These are phyloP conservation scores for Pammene fasciana DNA, from an alignment of 2,888 invertebrate species.

Conservation along the genomic window DNA sequence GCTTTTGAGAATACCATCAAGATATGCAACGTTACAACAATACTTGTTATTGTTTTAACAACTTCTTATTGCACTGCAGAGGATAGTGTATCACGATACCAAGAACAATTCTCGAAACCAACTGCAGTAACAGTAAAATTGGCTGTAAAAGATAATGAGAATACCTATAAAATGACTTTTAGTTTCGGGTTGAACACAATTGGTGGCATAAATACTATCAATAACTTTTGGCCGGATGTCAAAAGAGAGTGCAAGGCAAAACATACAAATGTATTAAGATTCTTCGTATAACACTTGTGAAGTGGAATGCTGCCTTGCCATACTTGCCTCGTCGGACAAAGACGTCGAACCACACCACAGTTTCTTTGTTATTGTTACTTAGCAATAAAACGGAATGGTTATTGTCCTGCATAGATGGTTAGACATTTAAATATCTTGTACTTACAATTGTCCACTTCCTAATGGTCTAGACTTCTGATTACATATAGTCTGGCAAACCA, in stretches of 20 bases:
- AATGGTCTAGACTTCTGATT: conserved; percentile 11
- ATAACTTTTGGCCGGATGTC: conserved; percentile 21
- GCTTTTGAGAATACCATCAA: conserved; percentile 9
- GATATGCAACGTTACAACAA: conserved; percentile 1
- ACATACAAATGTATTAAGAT: conserved; percentile 10
- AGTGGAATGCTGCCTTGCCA: conserved; percentile 33
- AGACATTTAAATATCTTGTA: conserved; percentile 30
- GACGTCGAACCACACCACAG: conserved; percentile 49
- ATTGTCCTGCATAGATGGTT: conserved; percentile 46
- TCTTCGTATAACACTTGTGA: conserved; percentile 23
- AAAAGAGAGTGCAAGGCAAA: conserved; percentile 25
- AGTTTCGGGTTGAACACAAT: conserved; percentile 4
- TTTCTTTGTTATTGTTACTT: conserved; percentile 60
- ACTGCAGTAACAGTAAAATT: conserved; percentile 15
- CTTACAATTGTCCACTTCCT: conserved; percentile 19
- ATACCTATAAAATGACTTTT: conserved; percentile 1
- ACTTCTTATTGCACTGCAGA: conserved; percentile 7
- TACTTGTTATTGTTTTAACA: conserved; percentile 2
- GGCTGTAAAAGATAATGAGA: conserved; percentile 1
- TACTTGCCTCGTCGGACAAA: conserved; percentile 51
- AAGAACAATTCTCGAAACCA: not conserved
- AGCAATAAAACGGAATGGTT: conserved; percentile 50
- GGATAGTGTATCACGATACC: not conserved
- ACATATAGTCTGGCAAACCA: too few species aligned
- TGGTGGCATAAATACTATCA: conserved; percentile 11